Evolutionary conservation across 2,888 invertebrate species (phyloP), one percentile per base, ranked within the genome.

Genomic region (Tipula lateralis): DNA sequence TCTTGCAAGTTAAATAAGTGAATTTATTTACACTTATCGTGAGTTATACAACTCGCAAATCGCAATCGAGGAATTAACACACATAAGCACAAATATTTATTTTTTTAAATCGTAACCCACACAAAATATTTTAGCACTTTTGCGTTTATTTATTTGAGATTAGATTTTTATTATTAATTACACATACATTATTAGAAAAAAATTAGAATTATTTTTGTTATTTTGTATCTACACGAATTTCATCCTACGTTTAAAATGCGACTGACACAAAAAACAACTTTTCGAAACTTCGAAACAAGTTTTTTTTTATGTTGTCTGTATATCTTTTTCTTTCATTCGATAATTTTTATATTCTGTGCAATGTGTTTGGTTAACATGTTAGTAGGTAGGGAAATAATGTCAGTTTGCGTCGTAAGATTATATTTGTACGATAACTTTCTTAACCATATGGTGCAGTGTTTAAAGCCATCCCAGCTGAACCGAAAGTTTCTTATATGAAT

Each of bases 191-290:
- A 66, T 66, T 66, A 66, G 66, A 24, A 66, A 66, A 66, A 66
- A 24, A 66, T 66, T 66, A 66, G 9, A 7, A 66, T 24, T 44
- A n/a, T 66, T 66, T 66, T 66, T 66, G 66, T 66, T 66, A 66
- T 66, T 66, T 66, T 9, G 9, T 19, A 16, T 30, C 29, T 6
- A 82, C 82, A 82, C 82, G n/a, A 82, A 32, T 30, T 82, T 13
- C 82, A 82, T 82, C 82, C 82, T 82, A 82, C 82, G 82, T 82
- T 82, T 32, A 82, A 82, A 82, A 82, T 82, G 82, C 82, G 82
- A 82, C 82, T 82, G 82, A 30, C 82, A 82, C n/a, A 29, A 82
- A 50, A 82, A 66, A 24, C 24, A 66, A 66, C 66, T 66, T 66
- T 66, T 66, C 24, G 9, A 9, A 66, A 66, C 19, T 24, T 66